These are phyloP conservation scores for Lasiurus cinereus DNA, from an alignment of 2,113 vertebrate species.

Conservation along the genomic window DNA sequence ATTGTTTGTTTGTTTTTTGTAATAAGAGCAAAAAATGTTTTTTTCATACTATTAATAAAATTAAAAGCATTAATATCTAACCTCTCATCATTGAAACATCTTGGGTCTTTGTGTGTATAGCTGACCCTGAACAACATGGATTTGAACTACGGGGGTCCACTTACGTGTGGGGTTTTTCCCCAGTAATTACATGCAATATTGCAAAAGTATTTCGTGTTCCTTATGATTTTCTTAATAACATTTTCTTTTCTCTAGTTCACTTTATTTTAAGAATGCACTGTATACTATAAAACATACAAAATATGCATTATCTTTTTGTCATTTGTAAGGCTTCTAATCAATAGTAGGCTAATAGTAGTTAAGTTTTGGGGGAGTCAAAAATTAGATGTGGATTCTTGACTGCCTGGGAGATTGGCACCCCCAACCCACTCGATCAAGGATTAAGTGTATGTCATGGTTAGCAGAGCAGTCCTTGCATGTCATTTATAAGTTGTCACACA, in stretches of 20 bases:
- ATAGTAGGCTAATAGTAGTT: not conserved
- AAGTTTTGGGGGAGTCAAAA: not conserved
- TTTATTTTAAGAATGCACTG: not conserved
- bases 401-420: not conserved
- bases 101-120: not conserved
- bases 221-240: not conserved
- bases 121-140: not conserved
- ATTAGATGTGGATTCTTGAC: not conserved
- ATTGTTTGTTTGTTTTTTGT: not conserved
- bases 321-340: not conserved
- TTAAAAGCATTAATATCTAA: not conserved
- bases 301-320: not conserved
- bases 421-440: not conserved
- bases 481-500: too few relatives aligned
- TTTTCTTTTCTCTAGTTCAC: not conserved
- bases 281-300: not conserved
- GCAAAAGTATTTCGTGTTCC: not conserved
- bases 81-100: not conserved
- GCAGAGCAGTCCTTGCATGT: not conserved
- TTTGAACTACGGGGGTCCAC: not conserved
- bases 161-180: too few relatives aligned
- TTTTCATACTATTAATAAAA: not conserved
- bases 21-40: not conserved
- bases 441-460: not conserved
- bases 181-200: not conserved